Base-by-base conservation (phyloP, 2,113 vertebrate genomes). In the Oncorhynchus masou region DNA sequence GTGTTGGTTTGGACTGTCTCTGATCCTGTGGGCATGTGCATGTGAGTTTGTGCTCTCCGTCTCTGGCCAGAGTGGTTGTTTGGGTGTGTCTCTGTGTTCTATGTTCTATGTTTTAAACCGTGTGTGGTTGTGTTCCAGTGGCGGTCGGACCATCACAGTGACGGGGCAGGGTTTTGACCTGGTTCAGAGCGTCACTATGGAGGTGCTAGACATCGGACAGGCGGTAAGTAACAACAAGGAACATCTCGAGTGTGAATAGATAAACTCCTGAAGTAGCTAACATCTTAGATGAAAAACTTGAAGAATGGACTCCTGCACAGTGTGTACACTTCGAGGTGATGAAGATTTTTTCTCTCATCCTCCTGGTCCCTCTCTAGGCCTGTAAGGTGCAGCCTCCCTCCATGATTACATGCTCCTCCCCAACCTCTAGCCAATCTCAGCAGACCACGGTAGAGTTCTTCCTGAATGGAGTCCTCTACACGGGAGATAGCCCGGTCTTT, bases 71-170 rank as follows among this genome's bases (percentile, higher is more conserved):
- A 76, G 83, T 70, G 84, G 13, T 82, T 76, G 73, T 39, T 34
- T 34, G 31, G 31, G 31, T 34, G 31, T 6, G 34, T 39, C 39
- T 39, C 39, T 39, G 39, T 45, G 39, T 45, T 45, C 39, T 45
- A 39, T 45, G 39, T 45, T 45, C 39, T 45, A 39, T 39, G 39
- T 12, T 45, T 45, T 9, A 12, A 9, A 45, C 39, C 2, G 2
- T 45, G 24, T 83, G 83, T 76, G 27, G 13, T 45, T 45, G 39
- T 45, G 39, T 45, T 64, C 0, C 90, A 99, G 98, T 0, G 98
- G 98, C 25, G 98, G 98, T 80, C 94, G 98, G 85, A 95, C 88
- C 82, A 96, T 99, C 92, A 96, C 96, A 0, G 91, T 98, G 84
- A 94, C 88, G 2, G 98, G 98, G 12, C 93, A 94, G 29, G 94